Evolutionary conservation across 2,888 invertebrate species (phyloP), one percentile per base, ranked within the genome.

Genomic region (Agrilus biguttatus): DNA sequence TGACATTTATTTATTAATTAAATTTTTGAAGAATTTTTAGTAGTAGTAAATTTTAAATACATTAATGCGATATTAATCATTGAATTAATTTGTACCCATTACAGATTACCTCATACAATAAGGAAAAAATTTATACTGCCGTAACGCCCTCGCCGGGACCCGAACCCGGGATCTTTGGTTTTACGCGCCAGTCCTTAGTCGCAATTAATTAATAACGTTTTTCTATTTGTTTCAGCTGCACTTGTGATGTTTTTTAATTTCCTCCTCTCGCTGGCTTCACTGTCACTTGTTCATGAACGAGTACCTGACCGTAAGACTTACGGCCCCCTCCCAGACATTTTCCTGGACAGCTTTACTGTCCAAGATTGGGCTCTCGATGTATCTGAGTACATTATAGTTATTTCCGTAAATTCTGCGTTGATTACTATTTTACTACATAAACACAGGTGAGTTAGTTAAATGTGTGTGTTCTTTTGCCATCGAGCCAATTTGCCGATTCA

Each of bases 361-460:
- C 71, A 78, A 52, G 81, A 83, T 60, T 86, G 86, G 85, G 88
- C 83, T 35, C 74, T 91, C 44, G 74, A 77, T 60, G 81, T 85
- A 46, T 88, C 88, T 42, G 91, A 92, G 69, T 79, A 86, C 65
- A 73, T 90, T 55, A 89, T 91, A 61, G 84, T 91, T 74, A 69
- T 83, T 57, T 79, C 82, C 49, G 81, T 86, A 51, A 80, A 79
- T 57, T 75, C 80, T 42, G 80, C 85, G 50, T 74, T 85, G 67
- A 64, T 85, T 51, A 76, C 88, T 53, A 77, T 89, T 52, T 68
- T 88, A 57, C 79, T 89, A 65, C 91, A 92, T 70, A 86, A 83
- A 63, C 85, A 90, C 70, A 80, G 88, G 80, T 78, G 62, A 57
- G 55, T 40, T 19, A 3, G 8, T 39, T 21, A 3, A 10, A 28